Evolutionary conservation across 1,140 invertebrate species (phyloP).

Genomic region (Drosophila sulfurigaster): DNA sequence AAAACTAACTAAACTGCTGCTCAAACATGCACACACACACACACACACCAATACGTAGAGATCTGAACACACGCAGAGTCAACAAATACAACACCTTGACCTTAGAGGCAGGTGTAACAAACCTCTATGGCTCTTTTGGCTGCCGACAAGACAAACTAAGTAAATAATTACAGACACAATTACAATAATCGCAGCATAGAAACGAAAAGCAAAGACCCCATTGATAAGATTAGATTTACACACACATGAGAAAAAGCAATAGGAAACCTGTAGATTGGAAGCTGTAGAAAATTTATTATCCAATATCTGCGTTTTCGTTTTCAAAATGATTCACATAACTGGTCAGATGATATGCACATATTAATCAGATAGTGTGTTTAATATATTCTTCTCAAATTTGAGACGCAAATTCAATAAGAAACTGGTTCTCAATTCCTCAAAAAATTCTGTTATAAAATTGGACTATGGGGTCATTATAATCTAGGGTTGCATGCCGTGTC

Average conservation of each 20-base stretch:
- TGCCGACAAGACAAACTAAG: slow-evolving; percentile 41
- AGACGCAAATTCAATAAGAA: neutral
- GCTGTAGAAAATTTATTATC: slow-evolving; percentile 17
- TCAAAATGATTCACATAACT: slow-evolving; percentile 4
- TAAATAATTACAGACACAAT: slow-evolving; percentile 24
- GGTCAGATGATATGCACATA: neutral
- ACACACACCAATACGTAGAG: slow-evolving; percentile 16
- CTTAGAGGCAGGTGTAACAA: slow-evolving; percentile 40
- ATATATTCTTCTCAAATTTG: neutral
- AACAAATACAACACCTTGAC: slow-evolving; percentile 52
- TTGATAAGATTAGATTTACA: slow-evolving; percentile 62
- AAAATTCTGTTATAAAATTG: slow-evolving; percentile 8
- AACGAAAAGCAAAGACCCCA: neutral
- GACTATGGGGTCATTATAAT: slow-evolving; percentile 20
- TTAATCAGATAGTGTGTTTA: neutral
- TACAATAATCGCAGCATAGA: slow-evolving; percentile 15
- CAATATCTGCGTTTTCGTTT: slow-evolving; percentile 1
- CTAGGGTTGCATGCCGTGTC: neutral
- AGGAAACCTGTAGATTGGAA: neutral
- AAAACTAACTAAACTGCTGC: slow-evolving; percentile 33
- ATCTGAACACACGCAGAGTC: neutral
- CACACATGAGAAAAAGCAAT: slow-evolving; percentile 14
- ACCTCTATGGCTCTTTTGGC: slow-evolving; percentile 15
- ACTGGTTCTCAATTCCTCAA: slow-evolving; percentile 17
- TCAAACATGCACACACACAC: neutral